phyloP scores from a whole-genome alignment of 1,140 invertebrate species.

The Homalodisca vitripennis region DNA sequence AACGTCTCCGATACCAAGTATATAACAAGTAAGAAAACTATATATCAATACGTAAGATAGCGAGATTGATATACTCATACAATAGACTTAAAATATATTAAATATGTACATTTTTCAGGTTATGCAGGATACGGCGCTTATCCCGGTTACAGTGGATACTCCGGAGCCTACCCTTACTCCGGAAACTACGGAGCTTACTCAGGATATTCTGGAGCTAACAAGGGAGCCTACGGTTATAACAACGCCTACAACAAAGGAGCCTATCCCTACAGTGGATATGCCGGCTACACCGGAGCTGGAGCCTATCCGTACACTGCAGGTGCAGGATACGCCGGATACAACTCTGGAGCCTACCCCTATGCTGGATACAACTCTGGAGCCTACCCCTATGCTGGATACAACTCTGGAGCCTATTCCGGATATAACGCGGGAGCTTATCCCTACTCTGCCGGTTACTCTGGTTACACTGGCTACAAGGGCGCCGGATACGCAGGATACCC shows the following conservation, averaged over 20 bases:
- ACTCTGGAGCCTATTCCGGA: background rate
- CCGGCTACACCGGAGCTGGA: conserved; percentile 6
- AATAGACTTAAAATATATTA: no score
- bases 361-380: conserved; percentile 1
- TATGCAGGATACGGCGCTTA: conserved; percentile 14
- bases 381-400: conserved; percentile 1
- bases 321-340: background rate
- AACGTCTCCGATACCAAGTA: no score
- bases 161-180: background rate
- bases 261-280: conserved; percentile 14
- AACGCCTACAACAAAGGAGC: background rate
- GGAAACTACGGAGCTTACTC: background rate
- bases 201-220: background rate
- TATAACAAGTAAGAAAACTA: no score
- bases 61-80: no score
- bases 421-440: conserved; percentile 7
- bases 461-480: conserved; percentile 4
- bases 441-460: background rate
- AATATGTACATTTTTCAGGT: no score
- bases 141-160: conserved; percentile 3
- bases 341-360: conserved; percentile 1
- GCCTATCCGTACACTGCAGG: background rate
- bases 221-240: background rate
- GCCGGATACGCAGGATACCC: background rate
- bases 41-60: no score